A percentile compares a stretch with the other conserved stretches of the same genome.
phyloP scores from a whole-genome alignment of 2,797 vertebrate genomes.

The Sus cebifrons region DNA sequence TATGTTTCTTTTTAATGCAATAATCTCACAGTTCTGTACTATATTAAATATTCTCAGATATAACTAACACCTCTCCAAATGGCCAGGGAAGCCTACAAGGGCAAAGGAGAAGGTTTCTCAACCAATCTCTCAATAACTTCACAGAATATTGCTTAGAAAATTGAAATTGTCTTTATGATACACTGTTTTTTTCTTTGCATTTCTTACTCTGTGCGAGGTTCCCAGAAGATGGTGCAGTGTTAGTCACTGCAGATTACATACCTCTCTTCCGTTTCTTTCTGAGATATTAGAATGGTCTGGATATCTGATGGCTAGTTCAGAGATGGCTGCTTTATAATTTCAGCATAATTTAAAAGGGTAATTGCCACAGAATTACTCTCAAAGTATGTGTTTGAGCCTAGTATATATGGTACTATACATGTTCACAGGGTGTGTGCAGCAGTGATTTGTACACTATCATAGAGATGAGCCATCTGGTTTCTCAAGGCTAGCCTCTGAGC shows the following conservation, averaged over 20 bases:
- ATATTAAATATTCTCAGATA: slow-evolving; percentile 7
- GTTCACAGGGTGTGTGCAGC: not conserved
- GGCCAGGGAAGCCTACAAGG: not conserved
- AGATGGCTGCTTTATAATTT: slow-evolving; percentile 6
- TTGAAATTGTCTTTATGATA: not conserved
- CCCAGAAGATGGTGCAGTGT: not conserved
- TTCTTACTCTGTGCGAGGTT: not conserved
- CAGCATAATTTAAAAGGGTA: slow-evolving; percentile 45
- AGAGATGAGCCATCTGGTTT: slow-evolving; percentile 36
- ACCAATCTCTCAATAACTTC: not conserved
- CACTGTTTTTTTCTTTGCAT: not conserved
- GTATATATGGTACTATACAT: not conserved
- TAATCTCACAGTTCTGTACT: not conserved
- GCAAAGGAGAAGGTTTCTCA: slow-evolving; percentile 5
- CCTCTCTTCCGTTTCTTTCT: not conserved
- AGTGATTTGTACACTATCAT: not conserved
- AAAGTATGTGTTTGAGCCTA: not conserved
- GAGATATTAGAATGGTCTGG: not conserved
- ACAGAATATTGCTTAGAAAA: not conserved
- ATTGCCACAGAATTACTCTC: not conserved
- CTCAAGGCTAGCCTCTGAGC: not conserved
- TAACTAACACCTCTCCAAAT: not conserved
- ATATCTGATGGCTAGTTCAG: not conserved
- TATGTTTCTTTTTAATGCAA: not conserved
- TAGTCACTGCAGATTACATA: not conserved